These are phyloP conservation scores for Laspeyria flexula DNA, from an alignment of 2,888 invertebrate species.

Conservation along the genomic window DNA sequence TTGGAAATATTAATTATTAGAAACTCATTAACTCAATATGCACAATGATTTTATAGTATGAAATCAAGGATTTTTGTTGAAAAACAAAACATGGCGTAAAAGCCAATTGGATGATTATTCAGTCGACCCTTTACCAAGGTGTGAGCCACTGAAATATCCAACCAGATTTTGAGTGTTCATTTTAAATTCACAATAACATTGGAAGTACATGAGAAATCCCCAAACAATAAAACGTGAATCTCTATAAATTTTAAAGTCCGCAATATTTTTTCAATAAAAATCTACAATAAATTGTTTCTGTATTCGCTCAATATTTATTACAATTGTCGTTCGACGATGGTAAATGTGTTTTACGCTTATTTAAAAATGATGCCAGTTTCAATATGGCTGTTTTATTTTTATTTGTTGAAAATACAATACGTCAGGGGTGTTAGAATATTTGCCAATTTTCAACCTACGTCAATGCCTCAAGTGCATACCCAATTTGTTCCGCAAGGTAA, in stretches of 20 bases:
- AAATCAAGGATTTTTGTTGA: too few relatives aligned
- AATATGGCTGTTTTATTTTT: slow-evolving; percentile 24
- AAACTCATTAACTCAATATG: too few relatives aligned
- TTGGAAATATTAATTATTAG: too few relatives aligned
- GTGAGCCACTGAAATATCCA: background rate
- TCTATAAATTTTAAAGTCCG: slow-evolving; percentile 21
- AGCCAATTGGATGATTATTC: background rate
- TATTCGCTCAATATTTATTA: slow-evolving; percentile 48
- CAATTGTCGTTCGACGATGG: slow-evolving; percentile 21
- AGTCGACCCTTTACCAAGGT: background rate
- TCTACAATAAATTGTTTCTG: slow-evolving; percentile 40
- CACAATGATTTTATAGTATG: too few relatives aligned
- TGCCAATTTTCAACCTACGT: slow-evolving; percentile 13
- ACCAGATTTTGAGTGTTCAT: background rate
- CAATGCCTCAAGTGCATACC: background rate
- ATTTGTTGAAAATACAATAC: slow-evolving; percentile 13
- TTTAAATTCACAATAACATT: background rate
- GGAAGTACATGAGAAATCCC: slow-evolving; percentile 1
- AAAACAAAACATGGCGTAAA: background rate
- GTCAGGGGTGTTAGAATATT: slow-evolving; percentile 25
- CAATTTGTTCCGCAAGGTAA: slow-evolving; percentile 1
- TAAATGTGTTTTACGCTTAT: slow-evolving; percentile 35
- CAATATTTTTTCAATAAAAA: slow-evolving; percentile 48
- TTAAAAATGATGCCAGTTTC: slow-evolving; percentile 40
- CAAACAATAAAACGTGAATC: slow-evolving; percentile 21